Conservation (phyloP, 2,113 vertebrate species). For the Brachionichthys hirsutus region DNA sequence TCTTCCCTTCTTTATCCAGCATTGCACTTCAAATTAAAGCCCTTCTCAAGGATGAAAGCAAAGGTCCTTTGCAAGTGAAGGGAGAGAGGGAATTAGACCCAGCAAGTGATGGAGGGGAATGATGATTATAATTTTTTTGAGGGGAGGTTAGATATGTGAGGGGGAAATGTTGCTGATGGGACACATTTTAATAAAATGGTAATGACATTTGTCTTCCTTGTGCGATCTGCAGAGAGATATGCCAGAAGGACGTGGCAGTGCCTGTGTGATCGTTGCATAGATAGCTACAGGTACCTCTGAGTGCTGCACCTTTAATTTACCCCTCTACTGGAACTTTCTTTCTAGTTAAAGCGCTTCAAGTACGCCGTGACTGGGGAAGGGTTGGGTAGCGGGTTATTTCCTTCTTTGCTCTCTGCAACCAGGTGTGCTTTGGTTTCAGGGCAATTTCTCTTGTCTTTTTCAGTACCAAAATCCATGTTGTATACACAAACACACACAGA, state of each 20-base stretch:
- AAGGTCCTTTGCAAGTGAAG: conserved; percentile 74
- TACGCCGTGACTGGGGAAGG: conserved; percentile 23
- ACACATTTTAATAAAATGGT: conserved; percentile 71
- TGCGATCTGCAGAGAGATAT: conserved; percentile 50
- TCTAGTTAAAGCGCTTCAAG: conserved; percentile 44
- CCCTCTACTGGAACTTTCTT: conserved; percentile 34
- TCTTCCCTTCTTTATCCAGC: conserved; percentile 70
- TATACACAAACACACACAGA: conserved; percentile 19
- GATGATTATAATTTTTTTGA: conserved; percentile 69
- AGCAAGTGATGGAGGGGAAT: conserved; percentile 71
- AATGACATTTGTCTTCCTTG: conserved; percentile 69
- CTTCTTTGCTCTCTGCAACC: conserved; percentile 38
- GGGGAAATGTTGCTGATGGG: conserved; percentile 62
- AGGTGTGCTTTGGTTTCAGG: conserved; percentile 54
- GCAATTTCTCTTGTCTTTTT: conserved; percentile 32
- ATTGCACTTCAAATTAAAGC: conserved; percentile 78
- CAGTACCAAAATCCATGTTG: conserved; percentile 8
- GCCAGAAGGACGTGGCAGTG: conserved; percentile 31
- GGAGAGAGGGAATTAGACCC: conserved; percentile 68
- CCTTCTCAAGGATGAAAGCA: conserved; percentile 81
- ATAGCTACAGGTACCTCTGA: conserved; percentile 54
- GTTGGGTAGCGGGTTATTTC: conserved; percentile 33
- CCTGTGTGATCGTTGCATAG: conserved; percentile 43
- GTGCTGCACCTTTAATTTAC: conserved; percentile 45
- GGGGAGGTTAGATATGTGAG: conserved; percentile 51